Base-by-base conservation (phyloP, 2,113 vertebrate species). In the Pyxicephalus adspersus region DNA sequence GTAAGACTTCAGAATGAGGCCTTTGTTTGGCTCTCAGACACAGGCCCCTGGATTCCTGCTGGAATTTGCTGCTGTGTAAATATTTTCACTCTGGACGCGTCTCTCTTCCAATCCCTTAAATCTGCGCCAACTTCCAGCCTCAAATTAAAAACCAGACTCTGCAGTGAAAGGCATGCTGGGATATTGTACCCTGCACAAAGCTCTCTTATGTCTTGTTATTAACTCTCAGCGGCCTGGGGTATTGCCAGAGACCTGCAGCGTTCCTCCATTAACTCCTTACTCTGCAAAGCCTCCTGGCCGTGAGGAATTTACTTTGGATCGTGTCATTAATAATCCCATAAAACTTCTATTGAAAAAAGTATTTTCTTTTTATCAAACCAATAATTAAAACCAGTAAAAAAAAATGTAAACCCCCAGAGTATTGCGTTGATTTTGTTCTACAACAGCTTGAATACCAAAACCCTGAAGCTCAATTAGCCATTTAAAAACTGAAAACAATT, bases 21-120 rank as follows among this genome's bases (percentile, higher is more conserved):
- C 80, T 75, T 82, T 82, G 80, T 82, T 75, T 66, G 80, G 70
- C 71, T 65, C 80, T 82, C 61, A 82, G 70, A 75, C 71, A 65
- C 61, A 23, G 71, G 70, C 71, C 80, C 71, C 80, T 82, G 80
- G 61, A 82, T 82, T 82, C 80, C 80, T 82, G 71, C 70, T 74
- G 79, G 79, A 81, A 81, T 81, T 81, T 81, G 79, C 79, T 81
- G 79, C 80, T 82, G 80, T 82, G 80, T 82, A 82, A 82, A 82
- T 82, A 82, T 82, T 82, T 82, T 82, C 80, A 28, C 80, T 74
- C 80, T 82, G 80, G 80, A 65, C 80, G 80, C 71, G 80, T 82
- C 71, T 82, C 70, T 75, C 58, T 75, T 81, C 80, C 80, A 82
- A 82, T 82, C 80, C 80, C 80, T 73, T 73, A 82, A 73, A 75